Conservation (phyloP, 2,797 vertebrate genomes). For the Fistularia tabacaria region DNA sequence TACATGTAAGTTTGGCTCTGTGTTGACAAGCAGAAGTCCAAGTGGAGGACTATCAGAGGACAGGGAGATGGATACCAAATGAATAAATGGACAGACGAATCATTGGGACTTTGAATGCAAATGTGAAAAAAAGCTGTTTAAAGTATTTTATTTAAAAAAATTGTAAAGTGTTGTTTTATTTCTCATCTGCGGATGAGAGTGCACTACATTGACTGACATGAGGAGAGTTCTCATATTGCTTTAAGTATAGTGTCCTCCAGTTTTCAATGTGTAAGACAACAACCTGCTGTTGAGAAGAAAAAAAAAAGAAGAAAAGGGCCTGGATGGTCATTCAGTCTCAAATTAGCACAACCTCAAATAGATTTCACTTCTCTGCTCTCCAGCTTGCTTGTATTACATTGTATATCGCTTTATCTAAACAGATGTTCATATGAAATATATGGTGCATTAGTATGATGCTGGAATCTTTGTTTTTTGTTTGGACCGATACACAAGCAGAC, state of each 20-base stretch:
- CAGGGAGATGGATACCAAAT: slow-evolving; percentile 42
- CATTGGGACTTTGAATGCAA: slow-evolving; percentile 49
- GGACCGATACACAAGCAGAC: background rate
- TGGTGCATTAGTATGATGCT: slow-evolving; percentile 59
- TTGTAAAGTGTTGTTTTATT: slow-evolving; percentile 64
- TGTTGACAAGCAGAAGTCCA: slow-evolving; percentile 42
- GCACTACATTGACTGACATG: slow-evolving; percentile 73
- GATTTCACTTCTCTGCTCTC: slow-evolving; percentile 58
- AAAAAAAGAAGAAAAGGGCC: slow-evolving; percentile 19
- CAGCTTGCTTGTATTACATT: slow-evolving; percentile 72
- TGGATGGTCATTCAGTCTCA: slow-evolving; percentile 29
- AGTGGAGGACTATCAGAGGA: slow-evolving; percentile 35
- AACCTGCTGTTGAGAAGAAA: slow-evolving; percentile 29
- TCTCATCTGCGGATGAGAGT: slow-evolving; percentile 68
- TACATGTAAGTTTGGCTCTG: slow-evolving; percentile 5
- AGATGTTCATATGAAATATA: slow-evolving; percentile 74
- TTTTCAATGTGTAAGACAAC: slow-evolving; percentile 30
- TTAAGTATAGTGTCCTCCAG: slow-evolving; percentile 38
- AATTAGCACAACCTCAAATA: slow-evolving; percentile 37
- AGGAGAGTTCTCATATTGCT: slow-evolving; percentile 43
- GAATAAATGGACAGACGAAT: slow-evolving; percentile 47
- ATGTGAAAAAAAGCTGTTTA: slow-evolving; percentile 39
- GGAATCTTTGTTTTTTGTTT: slow-evolving; percentile 26
- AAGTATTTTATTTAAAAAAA: slow-evolving; percentile 72
- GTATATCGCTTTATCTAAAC: slow-evolving; percentile 71